Base-by-base conservation (phyloP, 2,888 invertebrate species). In the Siphlonurus alternatus region DNA sequence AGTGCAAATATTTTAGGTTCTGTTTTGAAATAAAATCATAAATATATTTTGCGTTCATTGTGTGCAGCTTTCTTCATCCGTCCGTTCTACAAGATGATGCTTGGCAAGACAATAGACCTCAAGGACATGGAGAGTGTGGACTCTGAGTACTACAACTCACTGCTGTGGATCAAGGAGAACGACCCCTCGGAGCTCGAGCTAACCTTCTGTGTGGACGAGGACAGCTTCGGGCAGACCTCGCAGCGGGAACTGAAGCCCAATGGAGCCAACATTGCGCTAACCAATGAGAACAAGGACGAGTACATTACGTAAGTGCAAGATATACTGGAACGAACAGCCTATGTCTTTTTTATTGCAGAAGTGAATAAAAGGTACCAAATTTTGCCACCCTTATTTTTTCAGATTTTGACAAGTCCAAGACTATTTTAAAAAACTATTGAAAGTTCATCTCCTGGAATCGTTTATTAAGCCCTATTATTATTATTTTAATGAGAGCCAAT, bases 1-100 rank as follows among this genome's bases (percentile, higher is more conserved):
- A n/a, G n/a, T n/a, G n/a, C n/a, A n/a, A n/a, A n/a, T n/a, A n/a
- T n/a, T n/a, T n/a, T n/a, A n/a, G n/a, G n/a, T n/a, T n/a, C n/a
- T n/a, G n/a, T n/a, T n/a, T n/a, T n/a, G n/a, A n/a, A n/a, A n/a
- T n/a, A n/a, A n/a, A n/a, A n/a, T n/a, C n/a, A n/a, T n/a, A n/a
- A n/a, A n/a, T n/a, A n/a, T n/a, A n/a, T n/a, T n/a, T n/a, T n/a
- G n/a, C n/a, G n/a, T n/a, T n/a, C n/a, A n/a, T 67, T 67, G 53
- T 70, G 77, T 79, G 2, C 77, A 93, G 96, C 96, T 61, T 99
- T 98, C 79, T 99, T 99, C 80, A 98, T 99, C 79, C 88, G 98
- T 74, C 98, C 99, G 64, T 98, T 99, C 79, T 99, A 99, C 80
- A 99, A 99, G 80, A 98, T 99, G 98, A 97, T 99, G 97, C 78